A percentile compares a stretch with the other conserved stretches of the same genome.
phyloP scores from a whole-genome alignment of 2,113 vertebrate species.

The Eptesicus fuscus region DNA sequence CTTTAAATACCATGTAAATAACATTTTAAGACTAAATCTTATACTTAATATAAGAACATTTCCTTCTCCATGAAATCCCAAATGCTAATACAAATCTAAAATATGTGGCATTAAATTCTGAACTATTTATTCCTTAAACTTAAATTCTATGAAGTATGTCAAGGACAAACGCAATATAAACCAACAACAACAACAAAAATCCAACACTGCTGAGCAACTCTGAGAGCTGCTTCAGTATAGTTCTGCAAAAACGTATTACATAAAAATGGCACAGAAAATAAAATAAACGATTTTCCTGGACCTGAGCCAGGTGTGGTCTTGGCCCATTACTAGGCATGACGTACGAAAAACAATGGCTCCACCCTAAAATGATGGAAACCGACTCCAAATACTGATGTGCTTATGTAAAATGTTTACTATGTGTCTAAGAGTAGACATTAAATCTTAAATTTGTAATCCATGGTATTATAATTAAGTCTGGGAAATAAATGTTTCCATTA shows the following conservation, averaged over 20 bases:
- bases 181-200: slow-evolving; percentile 8
- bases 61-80: slow-evolving; percentile 19
- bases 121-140: slow-evolving; percentile 12
- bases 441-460: slow-evolving; percentile 6
- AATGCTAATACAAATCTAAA: slow-evolving; percentile 49
- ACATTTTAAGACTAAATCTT: slow-evolving; percentile 13
- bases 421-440: not conserved
- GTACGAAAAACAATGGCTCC: slow-evolving; percentile 23
- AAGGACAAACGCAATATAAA: slow-evolving; percentile 23
- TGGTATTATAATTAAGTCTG: slow-evolving; percentile 6
- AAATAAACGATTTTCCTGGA: slow-evolving; percentile 37
- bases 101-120: not conserved
- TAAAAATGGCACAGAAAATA: slow-evolving; percentile 43
- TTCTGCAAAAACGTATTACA: not conserved
- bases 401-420: not conserved
- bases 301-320: not conserved
- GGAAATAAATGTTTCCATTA: slow-evolving; percentile 31
- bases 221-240: not conserved
- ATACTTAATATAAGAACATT: slow-evolving; percentile 36
- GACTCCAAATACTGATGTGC: not conserved
- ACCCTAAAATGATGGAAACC: slow-evolving; percentile 28
- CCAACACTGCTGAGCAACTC: not conserved
- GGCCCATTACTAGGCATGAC: not conserved
- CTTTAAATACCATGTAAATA: not conserved
- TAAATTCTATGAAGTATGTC: slow-evolving; percentile 25